Conservation (phyloP, 2,888 invertebrate species). For the Drosophila pseudotakahashii region DNA sequence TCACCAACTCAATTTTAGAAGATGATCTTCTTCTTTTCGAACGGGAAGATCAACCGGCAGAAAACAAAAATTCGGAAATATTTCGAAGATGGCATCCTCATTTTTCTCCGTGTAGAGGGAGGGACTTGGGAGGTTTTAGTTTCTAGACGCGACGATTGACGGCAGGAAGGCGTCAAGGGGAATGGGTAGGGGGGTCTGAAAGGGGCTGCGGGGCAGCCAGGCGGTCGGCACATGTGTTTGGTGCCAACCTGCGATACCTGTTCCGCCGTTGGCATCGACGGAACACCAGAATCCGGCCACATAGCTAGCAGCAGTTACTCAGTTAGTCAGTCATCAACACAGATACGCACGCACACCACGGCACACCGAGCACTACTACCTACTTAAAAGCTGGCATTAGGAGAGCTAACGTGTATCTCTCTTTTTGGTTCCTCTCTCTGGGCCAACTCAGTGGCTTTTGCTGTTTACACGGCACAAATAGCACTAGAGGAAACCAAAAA, state of each 20-base stretch:
- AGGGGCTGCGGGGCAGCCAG: slow-evolving; percentile 6
- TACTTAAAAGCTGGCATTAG: slow-evolving; percentile 50
- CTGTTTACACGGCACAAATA: slow-evolving; percentile 67
- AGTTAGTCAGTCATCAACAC: slow-evolving; percentile 76
- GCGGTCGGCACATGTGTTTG: slow-evolving; percentile 68
- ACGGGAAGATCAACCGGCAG: no score
- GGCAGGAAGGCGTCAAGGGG: slow-evolving; percentile 56
- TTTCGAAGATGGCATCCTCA: no score
- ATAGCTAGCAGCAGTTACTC: slow-evolving; percentile 66
- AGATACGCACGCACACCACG: slow-evolving; percentile 28
- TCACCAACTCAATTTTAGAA: no score
- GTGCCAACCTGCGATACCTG: slow-evolving; percentile 79
- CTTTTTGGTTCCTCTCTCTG: slow-evolving; percentile 1
- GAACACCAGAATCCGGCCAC: slow-evolving; percentile 50
- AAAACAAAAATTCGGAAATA: no score
- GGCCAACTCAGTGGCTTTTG: slow-evolving; percentile 59
- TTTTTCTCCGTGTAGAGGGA: slow-evolving; percentile 35
- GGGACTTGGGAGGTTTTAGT: slow-evolving; percentile 49
- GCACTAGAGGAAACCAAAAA: slow-evolving; percentile 62
- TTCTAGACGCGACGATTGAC: slow-evolving; percentile 10
- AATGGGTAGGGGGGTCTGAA: slow-evolving; percentile 4
- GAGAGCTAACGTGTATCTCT: slow-evolving; percentile 55
- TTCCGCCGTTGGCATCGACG: slow-evolving; percentile 68
- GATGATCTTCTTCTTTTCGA: no score
- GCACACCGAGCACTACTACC: slow-evolving; percentile 15